Conservation (phyloP, 1,140 invertebrate genomes). For the Neoseiulus cucumeris region DNA sequence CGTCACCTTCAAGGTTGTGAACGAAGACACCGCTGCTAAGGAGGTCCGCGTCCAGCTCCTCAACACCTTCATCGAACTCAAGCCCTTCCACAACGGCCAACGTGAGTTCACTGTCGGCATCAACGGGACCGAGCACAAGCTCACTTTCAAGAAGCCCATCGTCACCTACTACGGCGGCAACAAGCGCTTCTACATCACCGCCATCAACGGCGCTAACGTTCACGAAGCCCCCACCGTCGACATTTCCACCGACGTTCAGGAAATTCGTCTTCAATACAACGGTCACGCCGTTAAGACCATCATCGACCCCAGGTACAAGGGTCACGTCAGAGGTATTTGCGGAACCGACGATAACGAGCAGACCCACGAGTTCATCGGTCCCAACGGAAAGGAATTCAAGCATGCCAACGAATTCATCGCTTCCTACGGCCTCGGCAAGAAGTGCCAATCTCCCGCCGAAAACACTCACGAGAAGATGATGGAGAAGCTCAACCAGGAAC, state of each 20-base stretch:
- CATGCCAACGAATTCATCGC: conserved; percentile 3
- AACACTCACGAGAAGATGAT: neutral
- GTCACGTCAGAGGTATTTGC: neutral
- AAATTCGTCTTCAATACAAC: neutral
- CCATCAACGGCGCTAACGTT: neutral
- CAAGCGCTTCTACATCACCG: neutral
- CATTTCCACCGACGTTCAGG: neutral
- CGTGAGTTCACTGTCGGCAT: neutral
- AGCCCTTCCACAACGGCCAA: neutral
- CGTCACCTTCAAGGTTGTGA: neutral
- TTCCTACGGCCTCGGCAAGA: neutral
- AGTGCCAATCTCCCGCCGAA: neutral
- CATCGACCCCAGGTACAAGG: neutral
- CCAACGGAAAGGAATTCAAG: neutral
- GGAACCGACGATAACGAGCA: neutral
- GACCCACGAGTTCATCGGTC: conserved; percentile 1
- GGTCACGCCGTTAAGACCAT: neutral
- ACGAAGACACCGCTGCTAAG: neutral
- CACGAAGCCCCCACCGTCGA: neutral
- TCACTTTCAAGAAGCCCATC: neutral
- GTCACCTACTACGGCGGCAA: neutral
- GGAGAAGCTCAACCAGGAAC: neutral
- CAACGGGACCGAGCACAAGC: neutral
- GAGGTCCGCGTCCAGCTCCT: neutral
- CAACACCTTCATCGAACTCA: neutral